phyloP scores from a whole-genome alignment of 2,797 vertebrate genomes.

The Glyptemys insculpta region DNA sequence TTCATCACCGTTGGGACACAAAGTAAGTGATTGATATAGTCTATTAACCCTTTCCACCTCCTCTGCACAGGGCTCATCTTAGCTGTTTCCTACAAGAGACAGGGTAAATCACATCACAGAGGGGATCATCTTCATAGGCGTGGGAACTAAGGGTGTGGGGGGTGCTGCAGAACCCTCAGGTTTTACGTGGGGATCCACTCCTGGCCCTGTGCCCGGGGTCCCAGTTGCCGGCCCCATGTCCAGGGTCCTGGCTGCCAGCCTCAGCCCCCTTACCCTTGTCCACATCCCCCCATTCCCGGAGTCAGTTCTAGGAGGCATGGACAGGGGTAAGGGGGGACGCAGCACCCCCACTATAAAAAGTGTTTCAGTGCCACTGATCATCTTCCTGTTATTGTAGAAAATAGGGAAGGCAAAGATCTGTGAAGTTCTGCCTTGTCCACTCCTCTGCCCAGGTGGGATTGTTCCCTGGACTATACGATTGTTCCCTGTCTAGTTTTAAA shows the following conservation, averaged over 20 bases:
- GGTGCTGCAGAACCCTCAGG: too few relatives aligned
- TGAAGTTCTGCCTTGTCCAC: not conserved
- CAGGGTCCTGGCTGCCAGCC: too few relatives aligned
- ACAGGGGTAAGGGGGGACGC: too few relatives aligned
- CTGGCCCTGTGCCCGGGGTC: too few relatives aligned
- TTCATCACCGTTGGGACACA: not conserved
- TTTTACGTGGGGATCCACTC: too few relatives aligned
- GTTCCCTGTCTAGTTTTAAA: not conserved
- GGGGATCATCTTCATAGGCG: not conserved
- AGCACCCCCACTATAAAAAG: too few relatives aligned
- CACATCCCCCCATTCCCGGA: too few relatives aligned
- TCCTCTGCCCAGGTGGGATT: not conserved
- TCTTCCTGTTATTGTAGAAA: constrained; percentile 48
- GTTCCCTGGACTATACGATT: not conserved
- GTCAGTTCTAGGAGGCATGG: too few relatives aligned
- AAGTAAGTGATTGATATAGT: not conserved
- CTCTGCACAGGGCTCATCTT: not conserved
- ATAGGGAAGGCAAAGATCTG: not conserved
- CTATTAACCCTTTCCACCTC: not conserved
- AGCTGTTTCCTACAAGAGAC: constrained; percentile 20
- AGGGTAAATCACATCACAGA: constrained; percentile 16
- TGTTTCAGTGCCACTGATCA: not conserved
- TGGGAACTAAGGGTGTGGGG: too few relatives aligned
- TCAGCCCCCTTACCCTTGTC: too few relatives aligned
- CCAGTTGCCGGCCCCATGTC: too few relatives aligned